Base-by-base conservation (phyloP, 1,140 invertebrate species). In the Bilobella aurantiaca region DNA sequence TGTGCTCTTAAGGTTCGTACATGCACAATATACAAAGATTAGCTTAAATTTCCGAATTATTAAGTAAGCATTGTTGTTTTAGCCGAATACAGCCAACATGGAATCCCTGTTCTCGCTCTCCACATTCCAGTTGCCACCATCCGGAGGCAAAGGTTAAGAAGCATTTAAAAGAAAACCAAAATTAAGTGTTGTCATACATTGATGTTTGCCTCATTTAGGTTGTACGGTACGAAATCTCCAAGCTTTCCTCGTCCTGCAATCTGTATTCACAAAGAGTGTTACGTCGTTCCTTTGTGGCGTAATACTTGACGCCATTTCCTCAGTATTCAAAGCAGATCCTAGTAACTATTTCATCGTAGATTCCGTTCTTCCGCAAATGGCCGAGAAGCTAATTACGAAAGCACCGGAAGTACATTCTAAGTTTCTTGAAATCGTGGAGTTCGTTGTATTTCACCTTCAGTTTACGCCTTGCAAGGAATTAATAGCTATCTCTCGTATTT, bases 271-370 rank as follows among this genome's bases (percentile, higher is more conserved):
- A 14, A 94, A 93, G 77, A 91, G 92, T 0, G 86, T 83, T 73
- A 93, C 91, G 1, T 81, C 87, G 29, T 83, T 88, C 23, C 78
- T 98, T 23, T 93, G 91, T 75, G 88, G 86, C 73, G 89, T 90
- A 0, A 92, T 98, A 68, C 80, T 99, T 58, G 96, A 98, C 76
- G 92, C 93, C 1, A 96, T 99, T 75, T 94, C 89, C 16, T 92
- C 90, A 70, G 89, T 99, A 16, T 98, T 98, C 78, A 92, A 96
- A 77, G 92, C 95, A 25, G 96, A 99, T 77, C 90, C 93, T 77
- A 92, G 93, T 21, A 99, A 99, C 79, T 99, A 98, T 79, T 99
- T 99, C 76, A 97, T 99, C 74, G 81, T 99, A 0, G 96, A 97
- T 94, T 2, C 79, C 98, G 8, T 92, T 91, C 59, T 73, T 21